Evolutionary conservation across 2,113 vertebrate species (phyloP).

Genomic region (Aptenodytes patagonicus): DNA sequence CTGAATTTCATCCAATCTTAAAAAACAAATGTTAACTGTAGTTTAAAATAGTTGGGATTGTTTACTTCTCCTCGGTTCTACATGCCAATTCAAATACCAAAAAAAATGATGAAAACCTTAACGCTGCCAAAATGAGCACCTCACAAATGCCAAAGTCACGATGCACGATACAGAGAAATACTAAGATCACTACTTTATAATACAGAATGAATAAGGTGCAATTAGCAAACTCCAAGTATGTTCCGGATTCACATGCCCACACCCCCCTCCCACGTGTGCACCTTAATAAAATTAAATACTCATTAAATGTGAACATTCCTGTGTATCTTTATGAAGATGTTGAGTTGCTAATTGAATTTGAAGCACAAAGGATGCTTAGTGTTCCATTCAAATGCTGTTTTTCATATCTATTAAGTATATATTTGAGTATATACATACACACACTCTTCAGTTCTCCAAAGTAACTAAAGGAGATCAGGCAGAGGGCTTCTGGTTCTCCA

Average conservation of each 20-base stretch:
- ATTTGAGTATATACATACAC: not conserved
- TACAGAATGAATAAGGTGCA: rapidly evolving
- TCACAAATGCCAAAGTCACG: not conserved
- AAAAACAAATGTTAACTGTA: not conserved
- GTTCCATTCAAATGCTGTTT: not conserved
- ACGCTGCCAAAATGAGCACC: not conserved
- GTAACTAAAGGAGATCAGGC: not conserved
- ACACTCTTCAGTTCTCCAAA: not conserved
- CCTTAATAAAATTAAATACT: not conserved
- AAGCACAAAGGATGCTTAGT: not conserved
- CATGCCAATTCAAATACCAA: not conserved
- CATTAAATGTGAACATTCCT: not conserved
- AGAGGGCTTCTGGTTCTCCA: not conserved
- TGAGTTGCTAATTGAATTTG: not conserved
- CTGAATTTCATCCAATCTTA: conserved; percentile 23
- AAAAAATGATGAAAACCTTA: not conserved
- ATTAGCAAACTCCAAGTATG: not conserved
- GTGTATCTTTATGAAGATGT: not conserved
- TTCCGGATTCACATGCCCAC: not conserved
- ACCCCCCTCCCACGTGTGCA: not conserved
- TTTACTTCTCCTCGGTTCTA: not conserved
- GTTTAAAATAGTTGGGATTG: conserved; percentile 27
- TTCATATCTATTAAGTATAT: not conserved
- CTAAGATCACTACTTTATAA: not conserved
- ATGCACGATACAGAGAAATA: not conserved